Evolutionary conservation across 2,113 vertebrate species (phyloP).

Genomic region (Garra rufa): DNA sequence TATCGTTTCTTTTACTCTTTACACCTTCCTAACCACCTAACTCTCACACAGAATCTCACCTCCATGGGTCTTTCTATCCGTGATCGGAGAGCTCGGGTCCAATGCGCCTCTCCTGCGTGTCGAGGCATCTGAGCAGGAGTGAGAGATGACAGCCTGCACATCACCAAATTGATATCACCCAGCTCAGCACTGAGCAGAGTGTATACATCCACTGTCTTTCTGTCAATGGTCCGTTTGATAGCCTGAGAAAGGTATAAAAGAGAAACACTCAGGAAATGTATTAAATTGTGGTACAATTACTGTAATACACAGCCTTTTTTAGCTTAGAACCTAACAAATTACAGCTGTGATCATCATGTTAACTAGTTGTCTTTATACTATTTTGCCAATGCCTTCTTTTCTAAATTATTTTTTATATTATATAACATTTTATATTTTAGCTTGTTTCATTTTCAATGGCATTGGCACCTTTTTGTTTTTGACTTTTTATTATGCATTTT

Average conservation of each 20-base stretch:
- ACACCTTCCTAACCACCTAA: no score
- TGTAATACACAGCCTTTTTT: neutral
- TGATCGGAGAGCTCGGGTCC: slow-evolving; percentile 68
- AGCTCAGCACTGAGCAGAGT: slow-evolving; percentile 77
- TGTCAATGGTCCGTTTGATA: slow-evolving; percentile 79
- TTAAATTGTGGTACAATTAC: neutral
- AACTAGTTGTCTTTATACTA: neutral
- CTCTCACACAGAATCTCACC: slow-evolving; percentile 61
- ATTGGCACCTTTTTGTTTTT: neutral
- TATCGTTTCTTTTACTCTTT: neutral
- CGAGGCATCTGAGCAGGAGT: slow-evolving; percentile 73
- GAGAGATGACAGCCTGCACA: slow-evolving; percentile 64
- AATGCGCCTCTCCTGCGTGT: slow-evolving; percentile 73
- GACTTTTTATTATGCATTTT: neutral
- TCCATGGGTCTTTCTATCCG: slow-evolving; percentile 76
- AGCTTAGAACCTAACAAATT: neutral
- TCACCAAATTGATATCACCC: slow-evolving; percentile 73
- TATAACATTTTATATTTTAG: neutral
- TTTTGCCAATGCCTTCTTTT: neutral
- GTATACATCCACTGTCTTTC: slow-evolving; percentile 79
- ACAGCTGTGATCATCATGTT: neutral
- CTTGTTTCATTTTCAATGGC: neutral
- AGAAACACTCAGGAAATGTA: neutral
- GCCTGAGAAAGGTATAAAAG: slow-evolving; percentile 66
- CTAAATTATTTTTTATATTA: neutral